Percentiles rank a stretch among this genome's conserved stretches.
phyloP scores from a whole-genome alignment of 2,797 vertebrate species.

The Oreonectes daqikongensis region DNA sequence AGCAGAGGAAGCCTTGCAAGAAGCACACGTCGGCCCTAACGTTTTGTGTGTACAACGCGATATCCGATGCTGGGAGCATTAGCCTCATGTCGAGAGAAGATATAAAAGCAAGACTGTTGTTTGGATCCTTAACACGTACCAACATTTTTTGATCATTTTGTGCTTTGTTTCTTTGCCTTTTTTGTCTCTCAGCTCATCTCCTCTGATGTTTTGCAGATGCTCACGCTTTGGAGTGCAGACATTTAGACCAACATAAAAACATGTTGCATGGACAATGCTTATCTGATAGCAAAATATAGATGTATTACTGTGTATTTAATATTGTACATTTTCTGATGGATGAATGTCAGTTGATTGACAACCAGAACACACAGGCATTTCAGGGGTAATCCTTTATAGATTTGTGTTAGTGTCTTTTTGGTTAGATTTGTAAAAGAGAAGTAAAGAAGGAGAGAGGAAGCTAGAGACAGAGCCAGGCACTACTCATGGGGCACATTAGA shows the following conservation, averaged over 20 bases:
- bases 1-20: constrained; percentile 76
- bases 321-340: constrained; percentile 67
- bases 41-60: constrained; percentile 75
- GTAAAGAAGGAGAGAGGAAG: constrained; percentile 63
- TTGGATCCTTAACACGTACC: constrained; percentile 1
- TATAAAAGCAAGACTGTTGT: constrained; percentile 46
- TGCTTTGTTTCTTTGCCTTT: background rate
- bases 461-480: constrained; percentile 67
- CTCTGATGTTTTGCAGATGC: background rate
- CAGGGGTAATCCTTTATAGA: constrained; percentile 68
- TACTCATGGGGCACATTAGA: constrained; percentile 72
- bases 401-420: constrained; percentile 77
- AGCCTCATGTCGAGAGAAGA: constrained; percentile 51
- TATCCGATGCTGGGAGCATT: constrained; percentile 73
- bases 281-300: too few species aligned
- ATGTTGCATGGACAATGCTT: background rate
- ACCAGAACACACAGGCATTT: constrained; percentile 66
- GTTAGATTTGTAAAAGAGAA: constrained; percentile 71
- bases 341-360: constrained; percentile 77
- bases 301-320: constrained; percentile 68
- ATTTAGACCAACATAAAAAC: too few species aligned
- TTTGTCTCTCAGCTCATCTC: background rate
- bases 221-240: too few species aligned
- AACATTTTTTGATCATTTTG: constrained; percentile 6
- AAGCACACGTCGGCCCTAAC: too few species aligned